Evolutionary conservation across 2,888 invertebrate genomes (phyloP).

Genomic region (Dusona sp.): DNA sequence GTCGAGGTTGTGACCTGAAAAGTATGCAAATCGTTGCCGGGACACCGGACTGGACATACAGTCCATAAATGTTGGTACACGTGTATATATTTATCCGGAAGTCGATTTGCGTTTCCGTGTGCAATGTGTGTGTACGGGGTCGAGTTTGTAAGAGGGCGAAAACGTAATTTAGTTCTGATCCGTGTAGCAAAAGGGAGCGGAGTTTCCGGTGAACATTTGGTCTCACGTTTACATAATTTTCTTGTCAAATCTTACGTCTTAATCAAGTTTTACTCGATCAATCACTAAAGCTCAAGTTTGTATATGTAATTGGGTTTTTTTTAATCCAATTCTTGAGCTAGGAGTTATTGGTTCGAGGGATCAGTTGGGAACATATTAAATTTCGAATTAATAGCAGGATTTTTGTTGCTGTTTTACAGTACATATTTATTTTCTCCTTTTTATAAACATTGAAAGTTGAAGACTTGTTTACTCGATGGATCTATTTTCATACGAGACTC

Average conservation of each 20-base stretch:
- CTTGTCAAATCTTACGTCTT: background rate
- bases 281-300: background rate
- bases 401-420: background rate
- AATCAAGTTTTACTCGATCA: background rate
- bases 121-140: background rate
- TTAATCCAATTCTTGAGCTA: background rate
- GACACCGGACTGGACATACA: background rate
- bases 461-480: too few species aligned
- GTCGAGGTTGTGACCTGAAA: slow-evolving; percentile 58
- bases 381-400: background rate
- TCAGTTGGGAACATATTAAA: background rate
- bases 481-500: too few species aligned
- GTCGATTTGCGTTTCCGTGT: slow-evolving; percentile 25
- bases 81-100: slow-evolving; percentile 16
- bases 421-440: background rate
- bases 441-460: background rate
- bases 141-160: slow-evolving; percentile 8
- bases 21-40: slow-evolving; percentile 49
- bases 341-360: background rate
- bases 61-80: background rate
- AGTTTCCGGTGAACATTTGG: slow-evolving; percentile 41
- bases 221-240: slow-evolving; percentile 29
- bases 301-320: background rate
- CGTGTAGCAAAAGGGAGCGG: slow-evolving; percentile 23
- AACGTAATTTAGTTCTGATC: slow-evolving; percentile 36